Base-by-base conservation (phyloP, 92 coral and sea anemone genomes). In the Epizoanthus stellaris region DNA sequence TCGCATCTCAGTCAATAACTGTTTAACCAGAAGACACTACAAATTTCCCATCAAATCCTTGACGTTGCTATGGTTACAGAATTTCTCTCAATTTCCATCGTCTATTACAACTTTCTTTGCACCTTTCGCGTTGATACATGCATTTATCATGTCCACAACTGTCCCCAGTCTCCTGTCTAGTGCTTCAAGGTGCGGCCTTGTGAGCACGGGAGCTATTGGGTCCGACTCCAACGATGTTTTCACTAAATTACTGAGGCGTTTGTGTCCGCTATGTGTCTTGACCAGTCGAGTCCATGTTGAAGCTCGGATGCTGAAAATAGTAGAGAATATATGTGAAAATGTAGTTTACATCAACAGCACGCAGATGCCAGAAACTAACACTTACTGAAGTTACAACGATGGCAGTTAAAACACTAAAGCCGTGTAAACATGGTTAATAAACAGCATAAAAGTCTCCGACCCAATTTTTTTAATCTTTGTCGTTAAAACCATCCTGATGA, bases 111-210 rank as follows among this genome's bases (percentile, higher is more conserved):
- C 76, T 0, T 49, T 5, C 43, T 76, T 53, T 34, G 58, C 66
- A 36, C 70, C 12, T 75, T 75, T 65, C 30, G 13, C 4, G 23
- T 23, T 52, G 14, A 85, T 63, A 52, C 88, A 85, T 15, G 19
- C 16, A 1, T 85, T 56, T 14, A 85, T 58, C 38, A 40, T 36
- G 19, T 76, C 43, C 20, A 85, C 68, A 20, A 85, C 70, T 56
- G 56, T 85, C 34, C 40, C 19, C 45, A 85, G 73, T 56, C 88
- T 85, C 40, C 88, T 61, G 66, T 85, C 84, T 45, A 85, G 23
- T 47, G 88, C 88, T 63, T 85, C 77, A 17, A 85, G 73, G 57
- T 85, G 88, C n/a, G 60, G 77, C 53, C 69, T 73, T 16, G 88
- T 52, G 12, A 85, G 77, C 25, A 85, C 68, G 10, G 88, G 88